These are phyloP conservation scores for Craseonycteris thonglongyai DNA, from an alignment of 2,113 vertebrate genomes.

Conservation along the genomic window DNA sequence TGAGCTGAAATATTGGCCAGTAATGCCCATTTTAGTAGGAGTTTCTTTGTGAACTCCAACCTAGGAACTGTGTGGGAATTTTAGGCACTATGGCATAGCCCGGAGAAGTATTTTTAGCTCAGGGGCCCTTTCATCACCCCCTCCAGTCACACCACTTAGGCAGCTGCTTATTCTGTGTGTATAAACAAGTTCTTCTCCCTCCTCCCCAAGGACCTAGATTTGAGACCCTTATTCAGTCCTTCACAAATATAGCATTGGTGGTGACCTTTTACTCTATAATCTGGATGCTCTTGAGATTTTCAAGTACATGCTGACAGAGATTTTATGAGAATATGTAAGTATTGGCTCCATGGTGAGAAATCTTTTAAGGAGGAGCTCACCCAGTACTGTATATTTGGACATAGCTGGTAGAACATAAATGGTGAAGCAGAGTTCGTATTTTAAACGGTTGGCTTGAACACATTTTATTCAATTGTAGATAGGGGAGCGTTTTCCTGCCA, in stretches of 20 bases:
- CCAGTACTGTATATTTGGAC: neutral
- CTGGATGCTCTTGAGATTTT: slow-evolving; percentile 32
- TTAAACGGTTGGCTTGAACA: neutral
- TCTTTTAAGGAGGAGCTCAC: neutral
- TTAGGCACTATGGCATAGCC: neutral
- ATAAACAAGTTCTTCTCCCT: slow-evolving; percentile 37
- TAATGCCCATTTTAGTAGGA: neutral
- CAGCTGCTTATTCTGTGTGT: slow-evolving; percentile 42
- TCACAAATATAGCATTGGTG: slow-evolving; percentile 30
- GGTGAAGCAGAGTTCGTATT: neutral
- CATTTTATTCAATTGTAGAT: neutral
- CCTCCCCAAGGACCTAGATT: neutral
- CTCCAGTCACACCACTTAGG: neutral
- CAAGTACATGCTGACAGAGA: slow-evolving; percentile 50
- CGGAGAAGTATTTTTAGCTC: slow-evolving; percentile 21
- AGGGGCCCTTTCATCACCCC: neutral
- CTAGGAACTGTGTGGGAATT: neutral
- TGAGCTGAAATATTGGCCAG: neutral
- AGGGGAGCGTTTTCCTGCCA: neutral
- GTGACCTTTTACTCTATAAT: slow-evolving; percentile 33
- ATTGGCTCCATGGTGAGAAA: slow-evolving; percentile 21
- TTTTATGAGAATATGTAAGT: slow-evolving; percentile 36
- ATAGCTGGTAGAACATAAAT: neutral
- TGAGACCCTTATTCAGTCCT: slow-evolving; percentile 20
- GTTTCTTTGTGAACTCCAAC: neutral